These are phyloP conservation scores for Propithecus coquereli DNA, from an alignment of 2,113 vertebrate genomes.

Conservation along the genomic window DNA sequence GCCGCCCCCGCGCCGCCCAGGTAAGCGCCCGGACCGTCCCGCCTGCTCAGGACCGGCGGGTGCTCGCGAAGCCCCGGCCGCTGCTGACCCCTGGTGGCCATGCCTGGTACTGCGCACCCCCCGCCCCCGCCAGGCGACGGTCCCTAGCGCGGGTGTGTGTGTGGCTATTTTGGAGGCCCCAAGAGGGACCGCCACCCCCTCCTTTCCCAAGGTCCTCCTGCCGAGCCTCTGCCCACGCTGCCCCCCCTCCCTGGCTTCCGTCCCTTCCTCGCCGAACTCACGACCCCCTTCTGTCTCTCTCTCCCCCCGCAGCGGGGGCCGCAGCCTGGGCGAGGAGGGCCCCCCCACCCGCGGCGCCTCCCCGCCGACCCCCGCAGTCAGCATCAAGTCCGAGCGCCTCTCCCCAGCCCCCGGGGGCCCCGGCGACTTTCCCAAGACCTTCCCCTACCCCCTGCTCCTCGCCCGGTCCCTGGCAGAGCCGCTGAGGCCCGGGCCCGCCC, in stretches of 20 bases:
- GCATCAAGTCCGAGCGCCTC: constrained; percentile 92
- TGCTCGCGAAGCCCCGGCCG: background rate
- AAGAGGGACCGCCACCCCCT: background rate
- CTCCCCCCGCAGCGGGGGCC: constrained; percentile 58
- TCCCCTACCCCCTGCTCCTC: constrained; percentile 73
- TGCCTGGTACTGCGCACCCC: background rate
- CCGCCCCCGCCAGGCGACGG: background rate
- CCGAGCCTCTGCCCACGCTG: background rate
- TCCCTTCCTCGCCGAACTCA: background rate
- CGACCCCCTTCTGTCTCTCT: background rate
- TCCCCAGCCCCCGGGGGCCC: constrained; percentile 87
- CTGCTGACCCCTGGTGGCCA: background rate
- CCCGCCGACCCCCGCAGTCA: constrained; percentile 82
- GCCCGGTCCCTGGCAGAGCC: constrained; percentile 76
- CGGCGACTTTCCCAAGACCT: constrained; percentile 84
- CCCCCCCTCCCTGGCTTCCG: background rate
- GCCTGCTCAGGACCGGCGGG: too few species aligned
- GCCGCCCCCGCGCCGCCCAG: background rate
- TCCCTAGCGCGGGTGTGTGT: background rate
- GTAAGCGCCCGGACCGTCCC: background rate
- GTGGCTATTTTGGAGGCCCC: constrained; percentile 1
- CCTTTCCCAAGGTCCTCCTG: constrained; percentile 9
- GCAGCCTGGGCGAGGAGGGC: constrained; percentile 74
- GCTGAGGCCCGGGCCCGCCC: constrained; percentile 62
- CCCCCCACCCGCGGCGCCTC: constrained; percentile 67